These are phyloP conservation scores for Eilema sororculum DNA, from an alignment of 2,888 invertebrate genomes.

Conservation along the genomic window DNA sequence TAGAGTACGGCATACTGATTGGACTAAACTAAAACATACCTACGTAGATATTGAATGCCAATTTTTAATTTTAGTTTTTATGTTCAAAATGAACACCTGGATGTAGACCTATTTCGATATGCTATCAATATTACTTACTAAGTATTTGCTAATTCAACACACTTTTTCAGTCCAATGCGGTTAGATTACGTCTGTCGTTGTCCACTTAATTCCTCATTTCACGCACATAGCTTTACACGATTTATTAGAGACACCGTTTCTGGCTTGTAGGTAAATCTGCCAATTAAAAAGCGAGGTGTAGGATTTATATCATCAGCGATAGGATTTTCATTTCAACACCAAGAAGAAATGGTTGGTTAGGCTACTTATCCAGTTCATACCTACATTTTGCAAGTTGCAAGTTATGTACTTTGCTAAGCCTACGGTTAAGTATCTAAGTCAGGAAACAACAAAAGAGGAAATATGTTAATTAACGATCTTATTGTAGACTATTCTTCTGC, in stretches of 20 bases:
- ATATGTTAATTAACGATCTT: background rate
- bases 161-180: background rate
- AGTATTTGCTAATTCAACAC: background rate
- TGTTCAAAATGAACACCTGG: background rate
- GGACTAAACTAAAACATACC: background rate
- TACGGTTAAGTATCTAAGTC: background rate
- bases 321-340: background rate
- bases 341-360: background rate
- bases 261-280: background rate
- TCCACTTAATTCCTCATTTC: background rate
- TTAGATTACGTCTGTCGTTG: background rate
- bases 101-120: background rate
- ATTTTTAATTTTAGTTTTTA: background rate
- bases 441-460: constrained; percentile 2
- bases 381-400: too few relatives aligned
- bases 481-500: background rate
- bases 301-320: background rate
- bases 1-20: background rate
- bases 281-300: background rate
- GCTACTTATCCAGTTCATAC: background rate
- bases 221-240: background rate
- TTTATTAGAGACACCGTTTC: background rate
- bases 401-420: background rate
- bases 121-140: background rate
- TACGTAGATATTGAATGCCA: background rate